Percentiles rank a stretch among this genome's conserved stretches.
Evolutionary conservation across 2,888 invertebrate genomes (phyloP).

Genomic region (Archaeoteleia sp.): DNA sequence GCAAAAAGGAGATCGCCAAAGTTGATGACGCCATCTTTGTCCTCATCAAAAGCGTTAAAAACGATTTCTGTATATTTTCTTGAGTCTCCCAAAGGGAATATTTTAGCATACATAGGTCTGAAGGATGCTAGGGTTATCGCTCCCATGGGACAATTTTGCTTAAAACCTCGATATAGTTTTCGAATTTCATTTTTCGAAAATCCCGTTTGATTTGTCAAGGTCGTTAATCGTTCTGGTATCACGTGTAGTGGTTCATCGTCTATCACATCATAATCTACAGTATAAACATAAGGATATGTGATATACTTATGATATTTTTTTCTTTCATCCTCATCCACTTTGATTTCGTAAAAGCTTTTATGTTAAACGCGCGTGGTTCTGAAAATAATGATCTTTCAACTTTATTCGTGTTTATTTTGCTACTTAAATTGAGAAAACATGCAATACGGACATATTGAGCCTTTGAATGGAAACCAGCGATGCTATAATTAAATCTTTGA

Average conservation of each 20-base stretch:
- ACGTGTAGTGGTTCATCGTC: constrained; percentile 49
- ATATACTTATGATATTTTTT: too few species aligned
- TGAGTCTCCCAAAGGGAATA: constrained; percentile 68
- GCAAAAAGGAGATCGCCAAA: constrained; percentile 64
- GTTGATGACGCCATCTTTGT: constrained; percentile 66
- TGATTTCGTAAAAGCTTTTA: not conserved
- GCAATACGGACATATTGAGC: constrained; percentile 25
- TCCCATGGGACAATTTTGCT: constrained; percentile 67
- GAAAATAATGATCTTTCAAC: constrained; percentile 3
- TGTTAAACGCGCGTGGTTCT: not conserved
- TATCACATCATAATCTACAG: constrained; percentile 25
- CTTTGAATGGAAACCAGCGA: constrained; percentile 32
- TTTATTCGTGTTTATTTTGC: constrained; percentile 30
- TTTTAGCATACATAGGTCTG: constrained; percentile 66
- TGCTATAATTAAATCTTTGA: constrained; percentile 36
- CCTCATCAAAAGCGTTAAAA: constrained; percentile 66
- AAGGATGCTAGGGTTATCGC: constrained; percentile 62
- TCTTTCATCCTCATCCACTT: too few species aligned
- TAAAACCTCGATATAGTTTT: constrained; percentile 66
- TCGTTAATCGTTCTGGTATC: constrained; percentile 60
- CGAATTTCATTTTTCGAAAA: constrained; percentile 66
- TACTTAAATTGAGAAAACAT: constrained; percentile 28
- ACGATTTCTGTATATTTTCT: constrained; percentile 67
- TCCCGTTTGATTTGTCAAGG: constrained; percentile 61
- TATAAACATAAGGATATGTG: constrained; percentile 5